phyloP scores from a whole-genome alignment of 1,140 invertebrate genomes.

The Melitaea cinxia region DNA sequence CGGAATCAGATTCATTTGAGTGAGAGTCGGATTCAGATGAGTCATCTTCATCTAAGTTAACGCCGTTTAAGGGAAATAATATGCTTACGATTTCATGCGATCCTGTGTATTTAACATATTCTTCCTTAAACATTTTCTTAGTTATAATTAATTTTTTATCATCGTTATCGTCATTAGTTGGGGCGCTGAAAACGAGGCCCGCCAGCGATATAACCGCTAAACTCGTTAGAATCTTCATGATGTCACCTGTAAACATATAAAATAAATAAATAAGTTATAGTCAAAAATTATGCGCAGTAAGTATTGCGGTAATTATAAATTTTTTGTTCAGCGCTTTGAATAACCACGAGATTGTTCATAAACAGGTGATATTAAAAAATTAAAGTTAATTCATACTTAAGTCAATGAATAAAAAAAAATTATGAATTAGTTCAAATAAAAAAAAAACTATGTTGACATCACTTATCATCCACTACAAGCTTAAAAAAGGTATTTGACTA shows the following conservation, averaged over 20 bases:
- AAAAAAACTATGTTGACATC: too few species aligned
- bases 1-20: slow-evolving; percentile 23
- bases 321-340: too few species aligned
- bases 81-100: slow-evolving; percentile 62
- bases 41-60: slow-evolving; percentile 52
- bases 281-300: too few species aligned
- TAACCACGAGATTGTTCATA: too few species aligned
- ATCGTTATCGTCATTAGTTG: slow-evolving; percentile 33
- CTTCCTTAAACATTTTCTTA: slow-evolving; percentile 43
- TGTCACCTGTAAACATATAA: slow-evolving; percentile 29
- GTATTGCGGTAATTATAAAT: too few species aligned
- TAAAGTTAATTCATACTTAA: too few species aligned
- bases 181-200: slow-evolving; percentile 37
- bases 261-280: not conserved
- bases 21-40: slow-evolving; percentile 20
- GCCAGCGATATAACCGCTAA: slow-evolving; percentile 26
- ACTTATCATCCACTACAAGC: too few species aligned
- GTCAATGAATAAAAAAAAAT: too few species aligned
- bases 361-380: too few species aligned
- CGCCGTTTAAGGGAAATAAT: slow-evolving; percentile 53
- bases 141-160: slow-evolving; percentile 40
- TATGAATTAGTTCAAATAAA: too few species aligned
- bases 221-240: slow-evolving; percentile 22
- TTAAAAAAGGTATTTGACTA: too few species aligned
- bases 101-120: slow-evolving; percentile 47